These are phyloP conservation scores for Melanchra persicariae DNA, from an alignment of 2,888 invertebrate genomes.

Conservation along the genomic window DNA sequence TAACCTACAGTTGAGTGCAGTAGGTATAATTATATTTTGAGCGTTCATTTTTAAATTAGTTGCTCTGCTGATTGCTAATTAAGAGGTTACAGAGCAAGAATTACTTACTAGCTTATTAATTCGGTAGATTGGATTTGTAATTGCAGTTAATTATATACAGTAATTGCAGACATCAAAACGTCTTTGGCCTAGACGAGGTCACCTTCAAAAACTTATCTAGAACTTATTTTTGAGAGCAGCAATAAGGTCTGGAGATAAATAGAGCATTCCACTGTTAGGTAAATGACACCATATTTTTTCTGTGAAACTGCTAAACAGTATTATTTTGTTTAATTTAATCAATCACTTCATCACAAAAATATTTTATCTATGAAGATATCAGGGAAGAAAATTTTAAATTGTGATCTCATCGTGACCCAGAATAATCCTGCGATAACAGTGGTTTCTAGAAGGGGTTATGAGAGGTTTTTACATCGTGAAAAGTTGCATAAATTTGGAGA, in stretches of 20 bases:
- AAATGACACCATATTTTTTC: background rate
- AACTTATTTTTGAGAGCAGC: background rate
- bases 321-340: too few relatives aligned
- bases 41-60: background rate
- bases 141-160: conserved; percentile 30
- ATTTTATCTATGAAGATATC: background rate
- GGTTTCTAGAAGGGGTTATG: conserved; percentile 63
- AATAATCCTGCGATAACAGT: conserved; percentile 38
- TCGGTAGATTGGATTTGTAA: conserved; percentile 48
- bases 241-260: background rate
- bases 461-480: conserved; percentile 70
- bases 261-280: background rate
- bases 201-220: conserved; percentile 15
- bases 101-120: conserved; percentile 39
- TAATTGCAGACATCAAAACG: conserved; percentile 35
- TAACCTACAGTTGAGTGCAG: too few relatives aligned
- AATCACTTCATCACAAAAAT: background rate
- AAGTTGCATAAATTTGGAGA: conserved; percentile 85
- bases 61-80: conserved; percentile 8
- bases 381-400: background rate
- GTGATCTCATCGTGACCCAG: background rate
- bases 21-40: background rate
- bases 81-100: conserved; percentile 1
- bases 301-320: too few relatives aligned
- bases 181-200: conserved; percentile 7